phyloP scores from a whole-genome alignment of 1,140 invertebrate species.

The Leptinotarsa defecta region DNA sequence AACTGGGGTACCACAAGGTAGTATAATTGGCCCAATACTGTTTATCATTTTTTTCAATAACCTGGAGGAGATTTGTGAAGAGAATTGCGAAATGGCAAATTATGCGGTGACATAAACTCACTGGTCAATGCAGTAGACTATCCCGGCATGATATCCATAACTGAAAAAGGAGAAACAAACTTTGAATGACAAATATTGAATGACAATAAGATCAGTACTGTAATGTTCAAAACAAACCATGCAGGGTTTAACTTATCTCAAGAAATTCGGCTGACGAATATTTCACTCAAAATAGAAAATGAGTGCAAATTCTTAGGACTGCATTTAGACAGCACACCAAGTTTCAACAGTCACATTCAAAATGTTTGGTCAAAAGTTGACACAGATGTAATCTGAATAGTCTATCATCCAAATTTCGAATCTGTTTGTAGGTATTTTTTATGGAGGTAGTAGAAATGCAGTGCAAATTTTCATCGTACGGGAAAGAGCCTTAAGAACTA shows the following conservation, averaged over 20 bases:
- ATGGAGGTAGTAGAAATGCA: background rate
- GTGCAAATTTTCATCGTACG: background rate
- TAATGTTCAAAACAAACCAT: no score
- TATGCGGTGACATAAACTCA: no score
- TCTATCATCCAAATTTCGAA: background rate
- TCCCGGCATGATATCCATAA: no score
- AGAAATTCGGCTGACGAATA: background rate
- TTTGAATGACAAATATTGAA: no score
- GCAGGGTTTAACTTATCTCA: background rate
- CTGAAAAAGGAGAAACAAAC: no score
- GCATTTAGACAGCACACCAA: background rate
- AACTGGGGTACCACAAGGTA: no score
- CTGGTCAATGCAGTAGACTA: no score
- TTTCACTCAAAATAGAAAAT: background rate
- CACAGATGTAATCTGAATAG: background rate
- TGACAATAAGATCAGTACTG: no score
- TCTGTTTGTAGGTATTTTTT: background rate
- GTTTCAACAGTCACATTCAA: background rate
- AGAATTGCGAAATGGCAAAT: no score
- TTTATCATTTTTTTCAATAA: no score
- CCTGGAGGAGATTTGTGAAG: no score
- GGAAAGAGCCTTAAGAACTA: background rate
- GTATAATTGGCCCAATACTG: no score
- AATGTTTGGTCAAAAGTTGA: background rate
- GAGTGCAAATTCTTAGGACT: background rate